These are phyloP conservation scores for Phyllopteryx taeniolatus DNA, from an alignment of 2,113 vertebrate genomes.

Conservation along the genomic window DNA sequence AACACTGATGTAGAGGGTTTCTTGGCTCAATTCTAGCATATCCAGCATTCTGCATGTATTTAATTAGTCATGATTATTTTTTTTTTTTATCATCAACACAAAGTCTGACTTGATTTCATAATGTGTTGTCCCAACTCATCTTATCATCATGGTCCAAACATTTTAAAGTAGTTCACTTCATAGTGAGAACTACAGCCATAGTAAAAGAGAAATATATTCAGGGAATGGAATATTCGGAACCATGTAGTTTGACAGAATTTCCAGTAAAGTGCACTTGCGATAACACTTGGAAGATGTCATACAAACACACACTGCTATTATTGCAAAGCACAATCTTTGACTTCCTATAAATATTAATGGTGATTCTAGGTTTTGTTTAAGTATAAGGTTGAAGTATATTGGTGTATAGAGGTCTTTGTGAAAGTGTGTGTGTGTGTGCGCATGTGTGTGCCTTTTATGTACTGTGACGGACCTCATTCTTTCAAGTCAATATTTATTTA, in stretches of 20 bases:
- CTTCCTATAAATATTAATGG: constrained; percentile 44
- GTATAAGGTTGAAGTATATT: constrained; percentile 13
- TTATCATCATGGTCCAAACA: not conserved
- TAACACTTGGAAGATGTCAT: constrained; percentile 12
- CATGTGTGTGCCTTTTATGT: constrained; percentile 38
- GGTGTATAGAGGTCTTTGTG: not conserved
- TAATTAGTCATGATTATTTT: constrained; percentile 1
- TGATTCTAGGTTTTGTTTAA: constrained; percentile 35
- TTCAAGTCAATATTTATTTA: constrained; percentile 67
- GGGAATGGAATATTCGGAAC: not conserved
- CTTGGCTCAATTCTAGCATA: constrained; percentile 1
- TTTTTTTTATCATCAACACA: not conserved
- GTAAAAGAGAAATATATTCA: not conserved
- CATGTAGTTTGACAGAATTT: not conserved
- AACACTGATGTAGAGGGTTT: not conserved
- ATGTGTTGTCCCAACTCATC: not conserved
- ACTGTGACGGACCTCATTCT: constrained; percentile 58
- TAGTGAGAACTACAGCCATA: not conserved
- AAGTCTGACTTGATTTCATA: not conserved
- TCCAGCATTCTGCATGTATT: not conserved
- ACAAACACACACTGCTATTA: constrained; percentile 20
- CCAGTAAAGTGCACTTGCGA: not conserved
- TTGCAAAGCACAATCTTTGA: constrained; percentile 20
- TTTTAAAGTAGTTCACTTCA: not conserved
- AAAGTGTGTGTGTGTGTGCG: constrained; percentile 1